A percentile compares a stretch with the other conserved stretches of the same genome.
phyloP scores from a whole-genome alignment of 2,888 invertebrate species.

The Archaeoteleia sp. region DNA sequence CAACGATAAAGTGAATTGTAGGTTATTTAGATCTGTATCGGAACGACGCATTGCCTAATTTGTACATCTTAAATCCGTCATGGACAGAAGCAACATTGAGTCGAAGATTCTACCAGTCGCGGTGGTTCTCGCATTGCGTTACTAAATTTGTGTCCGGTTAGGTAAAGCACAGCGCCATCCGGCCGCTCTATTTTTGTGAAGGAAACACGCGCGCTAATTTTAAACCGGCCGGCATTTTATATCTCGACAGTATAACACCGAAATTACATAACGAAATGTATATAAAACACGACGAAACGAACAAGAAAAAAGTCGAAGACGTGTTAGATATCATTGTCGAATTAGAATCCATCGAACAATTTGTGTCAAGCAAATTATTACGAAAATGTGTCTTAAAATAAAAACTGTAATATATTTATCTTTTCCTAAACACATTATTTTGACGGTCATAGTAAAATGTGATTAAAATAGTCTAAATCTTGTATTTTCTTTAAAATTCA shows the following conservation, averaged over 20 bases:
- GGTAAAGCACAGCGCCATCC: conserved; percentile 62
- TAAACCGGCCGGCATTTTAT: conserved; percentile 66
- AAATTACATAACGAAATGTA: conserved; percentile 46
- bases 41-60: conserved; percentile 33
- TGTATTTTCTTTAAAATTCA: too few species aligned
- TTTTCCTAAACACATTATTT: too few species aligned
- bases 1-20: too few species aligned
- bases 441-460: too few species aligned
- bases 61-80: conserved; percentile 13
- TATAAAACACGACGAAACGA: conserved; percentile 13
- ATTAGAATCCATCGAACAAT: conserved; percentile 44
- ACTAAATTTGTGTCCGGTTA: conserved; percentile 66
- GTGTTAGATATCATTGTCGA: conserved; percentile 42
- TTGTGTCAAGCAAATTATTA: conserved; percentile 45
- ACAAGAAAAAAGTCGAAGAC: conserved; percentile 20
- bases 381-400: conserved; percentile 44
- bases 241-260: conserved; percentile 41
- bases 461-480: too few species aligned
- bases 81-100: conserved; percentile 16
- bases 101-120: conserved; percentile 24
- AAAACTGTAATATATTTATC: too few species aligned
- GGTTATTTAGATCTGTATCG: neutral
- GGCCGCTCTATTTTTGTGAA: conserved; percentile 71
- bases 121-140: conserved; percentile 54
- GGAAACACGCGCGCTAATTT: conserved; percentile 71